Evolutionary conservation across 2,113 vertebrate genomes (phyloP).

Genomic region (Xenopus borealis): DNA sequence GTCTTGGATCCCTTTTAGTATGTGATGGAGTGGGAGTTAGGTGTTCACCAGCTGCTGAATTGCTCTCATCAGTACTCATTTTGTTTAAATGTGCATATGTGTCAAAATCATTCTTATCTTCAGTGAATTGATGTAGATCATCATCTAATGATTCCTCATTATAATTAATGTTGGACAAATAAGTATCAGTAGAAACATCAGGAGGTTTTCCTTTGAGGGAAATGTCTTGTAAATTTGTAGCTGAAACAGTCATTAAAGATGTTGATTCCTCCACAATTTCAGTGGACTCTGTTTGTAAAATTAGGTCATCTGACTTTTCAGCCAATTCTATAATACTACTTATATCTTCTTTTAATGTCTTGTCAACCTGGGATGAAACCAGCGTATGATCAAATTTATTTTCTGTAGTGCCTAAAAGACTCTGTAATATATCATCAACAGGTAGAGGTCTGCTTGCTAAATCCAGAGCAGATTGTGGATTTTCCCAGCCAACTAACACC

Average conservation of each 20-base stretch:
- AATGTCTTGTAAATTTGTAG: constrained; percentile 54
- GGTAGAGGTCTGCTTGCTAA: constrained; percentile 71
- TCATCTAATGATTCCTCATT: constrained; percentile 56
- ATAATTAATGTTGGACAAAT: constrained; percentile 71
- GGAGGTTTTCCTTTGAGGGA: constrained; percentile 90
- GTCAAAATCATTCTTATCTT: constrained; percentile 49
- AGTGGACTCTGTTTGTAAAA: constrained; percentile 55
- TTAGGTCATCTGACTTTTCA: constrained; percentile 70
- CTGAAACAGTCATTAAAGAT: constrained; percentile 48
- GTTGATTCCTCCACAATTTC: constrained; percentile 52
- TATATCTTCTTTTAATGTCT: constrained; percentile 60
- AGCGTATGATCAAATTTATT: constrained; percentile 59
- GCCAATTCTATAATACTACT: constrained; percentile 57
- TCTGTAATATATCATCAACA: constrained; percentile 72
- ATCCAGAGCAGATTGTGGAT: constrained; percentile 76
- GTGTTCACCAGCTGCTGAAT: constrained; percentile 57
- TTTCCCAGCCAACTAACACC: constrained; percentile 89
- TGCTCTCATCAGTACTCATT: constrained; percentile 50
- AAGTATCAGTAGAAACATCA: constrained; percentile 89
- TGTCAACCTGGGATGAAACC: constrained; percentile 53
- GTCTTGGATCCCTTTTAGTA: constrained; percentile 72
- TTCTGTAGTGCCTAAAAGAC: constrained; percentile 63
- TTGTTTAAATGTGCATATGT: constrained; percentile 58
- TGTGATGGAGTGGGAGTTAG: constrained; percentile 61
- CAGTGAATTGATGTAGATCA: constrained; percentile 53